Evolutionary conservation across 2,113 vertebrate genomes (phyloP), one percentile per base, ranked within the genome.

Genomic region (Phyllopteryx taeniolatus): DNA sequence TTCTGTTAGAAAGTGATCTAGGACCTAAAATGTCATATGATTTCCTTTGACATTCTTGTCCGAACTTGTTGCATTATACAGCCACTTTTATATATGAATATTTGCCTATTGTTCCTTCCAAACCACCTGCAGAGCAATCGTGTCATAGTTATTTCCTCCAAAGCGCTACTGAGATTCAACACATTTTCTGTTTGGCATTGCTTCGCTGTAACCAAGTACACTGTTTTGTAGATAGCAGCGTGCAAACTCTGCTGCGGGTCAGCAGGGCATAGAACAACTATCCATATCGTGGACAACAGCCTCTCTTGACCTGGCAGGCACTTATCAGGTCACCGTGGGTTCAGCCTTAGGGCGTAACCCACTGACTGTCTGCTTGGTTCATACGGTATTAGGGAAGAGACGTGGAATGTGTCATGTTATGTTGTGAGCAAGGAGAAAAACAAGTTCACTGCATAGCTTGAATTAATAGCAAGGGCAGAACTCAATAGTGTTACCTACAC

Each of bases 271-370:
- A 73, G 77, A 83, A 85, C 71, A 79, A 74, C 79, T 69, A 83
- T 85, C 80, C 42, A 73, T 82, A 84, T 88, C 83, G 79, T 71
- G 74, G 64, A 80, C 69, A 85, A 76, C 47, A 70, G 68, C 60
- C 72, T 76, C 59, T 63, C 53, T 56, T 72, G 71, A 87, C 79
- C 80, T 73, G 72, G 75, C 75, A 73, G 76, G 27, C 80, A 75
- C 71, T 75, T 80, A 77, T 73, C 82, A 85, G 87, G 88, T 90
- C 86, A 85, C 27, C n/a, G 6, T 2, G 62, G 80, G 88, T 88
- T 88, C 82, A 91, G 67, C 76, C 70, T 68, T 63, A 1, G 76
- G 83, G 75, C 51, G 70, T 43, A 72, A 68, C 68, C 35, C 1
- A 4, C 70, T 42, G 77, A 63, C 63, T 59, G 78, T 75, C 73